Base-by-base conservation (phyloP, 2,888 invertebrate genomes). In the Acrobasis consociella region DNA sequence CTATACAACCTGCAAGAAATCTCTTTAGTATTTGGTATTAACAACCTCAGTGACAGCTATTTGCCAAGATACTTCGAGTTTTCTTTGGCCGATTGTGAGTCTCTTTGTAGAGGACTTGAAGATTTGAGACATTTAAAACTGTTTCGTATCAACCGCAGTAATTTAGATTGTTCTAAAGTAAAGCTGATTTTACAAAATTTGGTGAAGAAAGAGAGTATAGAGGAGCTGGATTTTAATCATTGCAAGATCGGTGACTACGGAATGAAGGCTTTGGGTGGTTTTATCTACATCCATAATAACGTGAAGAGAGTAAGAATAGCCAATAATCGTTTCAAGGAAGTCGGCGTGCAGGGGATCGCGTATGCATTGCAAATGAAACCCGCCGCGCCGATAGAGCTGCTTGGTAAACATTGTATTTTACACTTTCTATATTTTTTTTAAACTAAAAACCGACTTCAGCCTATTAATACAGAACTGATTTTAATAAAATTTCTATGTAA, bases 181-280 rank as follows among this genome's bases (percentile, higher is more conserved):
- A 94, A 94, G 63, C 80, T 94, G 1, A 87, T 95, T 53, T 85
- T 94, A 38, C 93, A 94, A 73, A 87, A 93, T 67, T 80, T 93
- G 17, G 83, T 87, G 0, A 93, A 92, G 66, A 90, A 92, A 67
- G 89, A 87, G 65, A 81, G 89, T 70, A 81, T 95, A 39, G 89
- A 93, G 67, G 94, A 94, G 72, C 73, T 95, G 42, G 94, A 95
- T 78, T 93, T 95, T 58, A 95, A 95, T 65, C 94, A 95, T 75
- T 95, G 95, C 76, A 91, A 93, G 70, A 93, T 95, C 58, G 93
- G 91, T 2, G 93, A 95, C 75, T 87, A 89, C 55, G 95, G 95
- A 0, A 94, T 95, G 73, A 89, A 94, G 63, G 95, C 95, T 16
- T 82, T 95, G 2, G 95, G 94, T 0, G 94, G 94, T 67, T 85